Conservation (phyloP, 1,140 invertebrate genomes). For the Bradynema listronoti region DNA sequence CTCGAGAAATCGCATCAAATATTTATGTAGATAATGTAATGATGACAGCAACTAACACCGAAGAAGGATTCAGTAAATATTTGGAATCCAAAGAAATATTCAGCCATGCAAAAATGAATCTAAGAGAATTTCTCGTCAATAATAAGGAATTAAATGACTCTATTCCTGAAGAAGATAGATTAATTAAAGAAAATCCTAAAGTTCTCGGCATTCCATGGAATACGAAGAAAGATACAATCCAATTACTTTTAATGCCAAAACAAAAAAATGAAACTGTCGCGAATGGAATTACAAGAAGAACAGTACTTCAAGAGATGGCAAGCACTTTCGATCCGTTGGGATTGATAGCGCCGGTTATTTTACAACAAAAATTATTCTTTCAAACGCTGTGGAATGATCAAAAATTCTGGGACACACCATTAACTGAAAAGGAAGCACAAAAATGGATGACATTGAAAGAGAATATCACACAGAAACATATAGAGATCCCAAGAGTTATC, state of each 20-base stretch:
- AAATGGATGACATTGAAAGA: neutral
- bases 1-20: constrained; percentile 4
- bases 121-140: constrained; percentile 31
- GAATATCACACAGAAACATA: neutral
- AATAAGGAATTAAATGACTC: neutral
- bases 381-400: constrained; percentile 28
- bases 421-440: neutral
- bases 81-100: constrained; percentile 16
- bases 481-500: neutral
- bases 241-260: neutral
- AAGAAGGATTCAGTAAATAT: constrained; percentile 16
- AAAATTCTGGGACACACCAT: constrained; percentile 11
- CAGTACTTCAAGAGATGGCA: constrained; percentile 16
- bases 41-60: neutral
- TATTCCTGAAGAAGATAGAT: constrained; percentile 2
- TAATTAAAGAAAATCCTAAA: constrained; percentile 9
- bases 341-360: constrained; percentile 16
- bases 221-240: neutral
- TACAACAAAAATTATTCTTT: constrained; percentile 22
- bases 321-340: constrained; percentile 22
- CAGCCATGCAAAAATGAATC: constrained; percentile 25
- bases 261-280: neutral
- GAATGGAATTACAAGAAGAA: constrained; percentile 3
- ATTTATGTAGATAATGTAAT: constrained; percentile 39
- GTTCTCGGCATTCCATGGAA: constrained; percentile 33